A percentile compares a stretch with the other conserved stretches of the same genome.
Conservation (phyloP, 2,797 vertebrate species). For the Telmatherina bonti region DNA sequence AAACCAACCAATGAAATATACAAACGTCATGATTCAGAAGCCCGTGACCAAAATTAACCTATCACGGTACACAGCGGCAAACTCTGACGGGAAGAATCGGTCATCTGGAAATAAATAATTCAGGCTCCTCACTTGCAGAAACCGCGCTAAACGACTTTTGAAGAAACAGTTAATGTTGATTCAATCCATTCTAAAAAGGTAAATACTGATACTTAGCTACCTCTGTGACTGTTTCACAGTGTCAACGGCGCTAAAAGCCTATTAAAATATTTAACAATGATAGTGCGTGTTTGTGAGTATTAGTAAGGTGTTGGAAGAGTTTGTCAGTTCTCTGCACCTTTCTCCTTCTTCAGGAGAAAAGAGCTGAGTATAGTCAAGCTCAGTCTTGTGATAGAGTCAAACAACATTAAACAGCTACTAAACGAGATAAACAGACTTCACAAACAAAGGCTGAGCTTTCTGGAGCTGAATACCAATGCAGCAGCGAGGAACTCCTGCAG, state of each 20-base stretch:
- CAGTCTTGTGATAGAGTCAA: background rate
- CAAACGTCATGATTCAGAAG: fast-evolving
- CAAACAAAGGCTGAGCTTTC: slow-evolving; percentile 58
- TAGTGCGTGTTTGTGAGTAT: background rate
- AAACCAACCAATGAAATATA: slow-evolving; percentile 61
- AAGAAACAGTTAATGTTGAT: background rate
- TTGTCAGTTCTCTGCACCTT: slow-evolving; percentile 5
- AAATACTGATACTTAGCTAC: background rate
- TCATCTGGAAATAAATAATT: background rate
- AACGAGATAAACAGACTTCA: slow-evolving; percentile 63
- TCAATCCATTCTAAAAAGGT: background rate
- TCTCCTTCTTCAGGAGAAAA: background rate
- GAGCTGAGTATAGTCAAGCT: background rate
- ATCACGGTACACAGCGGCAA: slow-evolving; percentile 56
- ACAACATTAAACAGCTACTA: slow-evolving; percentile 61
- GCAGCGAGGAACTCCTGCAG: slow-evolving; percentile 43
- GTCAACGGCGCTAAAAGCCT: background rate
- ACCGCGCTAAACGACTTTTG: slow-evolving; percentile 52
- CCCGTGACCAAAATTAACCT: slow-evolving; percentile 50
- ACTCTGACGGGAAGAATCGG: background rate
- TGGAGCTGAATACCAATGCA: slow-evolving; percentile 37
- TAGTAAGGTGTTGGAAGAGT: background rate
- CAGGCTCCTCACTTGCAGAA: slow-evolving; percentile 59
- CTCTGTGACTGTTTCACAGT: background rate
- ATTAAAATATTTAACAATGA: background rate